Percentiles rank a stretch among this genome's conserved stretches.
Evolutionary conservation across 2,888 invertebrate genomes (phyloP).

Genomic region (Drosophila buzzatii): DNA sequence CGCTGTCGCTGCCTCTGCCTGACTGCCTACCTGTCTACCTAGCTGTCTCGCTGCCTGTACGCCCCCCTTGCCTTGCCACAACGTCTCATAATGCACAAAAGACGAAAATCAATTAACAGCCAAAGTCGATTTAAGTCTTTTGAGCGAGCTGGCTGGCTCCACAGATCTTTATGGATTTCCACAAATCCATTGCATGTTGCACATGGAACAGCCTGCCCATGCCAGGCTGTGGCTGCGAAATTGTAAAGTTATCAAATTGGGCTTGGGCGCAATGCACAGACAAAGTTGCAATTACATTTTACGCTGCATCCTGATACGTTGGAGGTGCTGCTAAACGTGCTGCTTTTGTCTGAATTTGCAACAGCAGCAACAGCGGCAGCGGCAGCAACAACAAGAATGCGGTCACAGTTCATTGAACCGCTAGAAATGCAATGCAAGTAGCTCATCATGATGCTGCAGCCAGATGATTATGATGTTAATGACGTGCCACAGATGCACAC

Average conservation of each 20-base stretch:
- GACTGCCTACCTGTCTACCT: background rate
- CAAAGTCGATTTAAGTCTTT: slow-evolving; percentile 30
- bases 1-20: background rate
- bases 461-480: slow-evolving; percentile 25
- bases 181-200: slow-evolving; percentile 3
- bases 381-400: slow-evolving; percentile 53
- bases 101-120: slow-evolving; percentile 43
- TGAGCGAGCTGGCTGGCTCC: slow-evolving; percentile 1
- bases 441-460: slow-evolving; percentile 35
- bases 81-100: slow-evolving; percentile 16
- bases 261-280: slow-evolving; percentile 12
- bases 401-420: slow-evolving; percentile 76
- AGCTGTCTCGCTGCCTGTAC: too few species aligned
- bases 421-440: slow-evolving; percentile 57
- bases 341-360: slow-evolving; percentile 61
- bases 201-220: background rate
- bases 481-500: slow-evolving; percentile 30
- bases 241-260: slow-evolving; percentile 2
- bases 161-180: background rate
- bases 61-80: background rate
- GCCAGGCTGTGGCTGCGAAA: slow-evolving; percentile 13
- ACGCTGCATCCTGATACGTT: slow-evolving; percentile 48
- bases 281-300: slow-evolving; percentile 58
- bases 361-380: slow-evolving; percentile 6
- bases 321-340: slow-evolving; percentile 48